Evolutionary conservation across 2,888 invertebrate species (phyloP).

Genomic region (Poecilus cupreus): DNA sequence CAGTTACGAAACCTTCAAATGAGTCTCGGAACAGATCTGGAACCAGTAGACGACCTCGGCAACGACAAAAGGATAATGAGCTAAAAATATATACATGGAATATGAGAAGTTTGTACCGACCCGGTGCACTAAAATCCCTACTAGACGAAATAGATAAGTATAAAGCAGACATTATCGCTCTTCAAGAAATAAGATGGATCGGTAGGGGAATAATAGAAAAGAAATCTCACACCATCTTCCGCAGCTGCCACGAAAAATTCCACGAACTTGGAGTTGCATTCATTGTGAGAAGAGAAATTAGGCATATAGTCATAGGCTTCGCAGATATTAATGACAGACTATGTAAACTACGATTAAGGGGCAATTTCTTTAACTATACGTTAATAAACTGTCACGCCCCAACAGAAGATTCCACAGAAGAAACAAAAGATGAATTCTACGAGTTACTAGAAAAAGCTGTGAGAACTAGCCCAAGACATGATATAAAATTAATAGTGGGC

Average conservation of each 20-base stretch:
- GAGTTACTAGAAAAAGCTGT: not conserved
- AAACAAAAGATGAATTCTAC: conserved; percentile 61
- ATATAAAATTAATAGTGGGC: conserved; percentile 61
- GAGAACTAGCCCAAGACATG: conserved; percentile 49
- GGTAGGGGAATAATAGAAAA: not conserved
- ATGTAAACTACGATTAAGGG: conserved; percentile 61
- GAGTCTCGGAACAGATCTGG: too few relatives aligned
- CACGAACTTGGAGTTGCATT: not conserved
- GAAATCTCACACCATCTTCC: not conserved
- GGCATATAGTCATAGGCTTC: conserved; percentile 48
- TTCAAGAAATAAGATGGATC: conserved; percentile 17
- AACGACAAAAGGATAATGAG: not conserved
- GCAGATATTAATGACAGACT: conserved; percentile 60
- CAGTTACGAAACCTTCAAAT: too few relatives aligned
- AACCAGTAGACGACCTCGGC: not conserved
- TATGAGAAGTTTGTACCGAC: not conserved
- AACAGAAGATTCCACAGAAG: conserved; percentile 61
- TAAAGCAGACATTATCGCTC: conserved; percentile 10
- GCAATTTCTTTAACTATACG: conserved; percentile 59
- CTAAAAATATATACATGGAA: conserved; percentile 11
- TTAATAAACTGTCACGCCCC: conserved; percentile 62
- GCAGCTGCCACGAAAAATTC: conserved; percentile 12
- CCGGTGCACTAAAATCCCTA: not conserved
- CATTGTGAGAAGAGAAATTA: conserved; percentile 34
- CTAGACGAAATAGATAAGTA: not conserved